Evolutionary conservation across 2,888 invertebrate genomes (phyloP).

Genomic region (Caradrina clavipalpis): DNA sequence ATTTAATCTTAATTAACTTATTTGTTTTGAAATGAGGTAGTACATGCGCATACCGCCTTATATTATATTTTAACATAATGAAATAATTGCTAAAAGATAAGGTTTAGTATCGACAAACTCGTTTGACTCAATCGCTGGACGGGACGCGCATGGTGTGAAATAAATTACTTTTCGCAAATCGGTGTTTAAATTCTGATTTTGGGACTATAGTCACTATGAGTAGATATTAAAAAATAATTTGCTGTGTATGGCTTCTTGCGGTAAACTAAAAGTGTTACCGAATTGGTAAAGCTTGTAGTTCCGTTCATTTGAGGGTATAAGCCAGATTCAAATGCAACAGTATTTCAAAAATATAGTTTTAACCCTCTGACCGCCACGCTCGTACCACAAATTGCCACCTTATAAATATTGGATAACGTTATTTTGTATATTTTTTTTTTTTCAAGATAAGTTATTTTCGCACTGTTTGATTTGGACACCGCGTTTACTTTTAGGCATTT

Average conservation of each 20-base stretch:
- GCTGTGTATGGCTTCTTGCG: constrained; percentile 52
- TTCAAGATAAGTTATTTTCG: background rate
- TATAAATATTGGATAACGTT: background rate
- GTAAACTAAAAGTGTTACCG: constrained; percentile 54
- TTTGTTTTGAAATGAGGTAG: background rate
- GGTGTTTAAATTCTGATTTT: constrained; percentile 62
- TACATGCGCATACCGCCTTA: background rate
- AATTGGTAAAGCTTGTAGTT: constrained; percentile 55
- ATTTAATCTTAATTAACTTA: background rate
- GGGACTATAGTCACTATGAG: constrained; percentile 43
- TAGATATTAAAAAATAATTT: constrained; percentile 29
- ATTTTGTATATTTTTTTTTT: background rate
- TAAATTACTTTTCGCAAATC: constrained; percentile 49
- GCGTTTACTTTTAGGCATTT: constrained; percentile 12
- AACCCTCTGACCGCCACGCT: constrained; percentile 60
- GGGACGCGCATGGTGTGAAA: constrained; percentile 68
- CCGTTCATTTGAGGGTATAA: constrained; percentile 47
- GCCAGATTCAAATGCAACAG: constrained; percentile 33
- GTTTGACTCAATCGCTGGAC: constrained; percentile 57
- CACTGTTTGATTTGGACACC: background rate
- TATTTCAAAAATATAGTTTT: constrained; percentile 42
- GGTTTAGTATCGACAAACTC: constrained; percentile 66
- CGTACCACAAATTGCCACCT: constrained; percentile 54
- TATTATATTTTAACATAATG: background rate
- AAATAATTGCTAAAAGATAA: background rate